phyloP scores from a whole-genome alignment of 2,797 vertebrate species.

The Sebastes ruberrimus region DNA sequence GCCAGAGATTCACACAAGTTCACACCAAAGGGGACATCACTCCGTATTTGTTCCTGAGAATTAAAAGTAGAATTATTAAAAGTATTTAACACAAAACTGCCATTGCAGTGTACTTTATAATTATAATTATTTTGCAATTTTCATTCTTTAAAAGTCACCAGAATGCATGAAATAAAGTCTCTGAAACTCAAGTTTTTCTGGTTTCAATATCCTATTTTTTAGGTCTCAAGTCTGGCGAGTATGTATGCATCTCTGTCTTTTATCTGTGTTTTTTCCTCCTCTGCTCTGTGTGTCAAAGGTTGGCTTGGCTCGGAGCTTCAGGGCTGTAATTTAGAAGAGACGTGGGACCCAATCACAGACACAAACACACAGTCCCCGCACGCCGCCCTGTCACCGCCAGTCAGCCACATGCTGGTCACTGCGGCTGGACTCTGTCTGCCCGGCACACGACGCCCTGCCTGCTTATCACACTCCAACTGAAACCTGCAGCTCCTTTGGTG shows the following conservation, averaged over 20 bases:
- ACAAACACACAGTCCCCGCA: constrained; percentile 65
- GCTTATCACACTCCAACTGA: constrained; percentile 41
- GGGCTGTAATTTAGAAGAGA: constrained; percentile 71
- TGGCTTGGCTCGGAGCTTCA: constrained; percentile 51
- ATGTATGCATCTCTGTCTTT: not conserved
- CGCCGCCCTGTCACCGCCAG: constrained; percentile 66
- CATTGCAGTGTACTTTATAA: too few relatives aligned
- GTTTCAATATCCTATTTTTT: too few relatives aligned
- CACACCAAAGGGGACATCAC: too few relatives aligned
- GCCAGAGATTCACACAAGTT: too few relatives aligned
- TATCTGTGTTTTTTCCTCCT: constrained; percentile 33
- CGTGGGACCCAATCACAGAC: constrained; percentile 68
- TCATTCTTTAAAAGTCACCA: too few relatives aligned
- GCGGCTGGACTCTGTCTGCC: constrained; percentile 67
- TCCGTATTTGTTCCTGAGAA: too few relatives aligned
- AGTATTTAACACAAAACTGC: too few relatives aligned
- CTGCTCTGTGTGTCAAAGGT: constrained; percentile 55
- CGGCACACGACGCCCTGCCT: constrained; percentile 62
- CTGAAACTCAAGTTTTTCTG: too few relatives aligned
- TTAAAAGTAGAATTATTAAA: too few relatives aligned
- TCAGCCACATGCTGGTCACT: constrained; percentile 70
- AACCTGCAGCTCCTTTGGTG: not conserved
- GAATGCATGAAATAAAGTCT: too few relatives aligned
- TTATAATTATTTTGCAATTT: too few relatives aligned
- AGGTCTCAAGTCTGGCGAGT: too few relatives aligned